phyloP scores from a whole-genome alignment of 2,113 vertebrate genomes.

The Bambusicola thoracicus region DNA sequence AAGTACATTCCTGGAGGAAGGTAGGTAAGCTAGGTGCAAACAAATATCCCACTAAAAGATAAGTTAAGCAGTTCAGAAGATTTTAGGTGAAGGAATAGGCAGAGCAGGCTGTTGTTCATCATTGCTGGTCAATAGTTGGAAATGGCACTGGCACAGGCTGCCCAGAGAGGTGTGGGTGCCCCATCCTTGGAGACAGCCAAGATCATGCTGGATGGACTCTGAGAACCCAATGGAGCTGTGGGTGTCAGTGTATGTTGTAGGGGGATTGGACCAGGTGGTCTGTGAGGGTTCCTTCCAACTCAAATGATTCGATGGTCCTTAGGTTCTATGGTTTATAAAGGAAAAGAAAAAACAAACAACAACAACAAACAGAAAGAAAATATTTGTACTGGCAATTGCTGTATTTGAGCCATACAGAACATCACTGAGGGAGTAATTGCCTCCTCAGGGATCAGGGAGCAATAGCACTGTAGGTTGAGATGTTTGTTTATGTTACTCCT shows the following conservation, averaged over 20 bases:
- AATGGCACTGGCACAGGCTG: no score
- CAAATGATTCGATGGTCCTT: no score
- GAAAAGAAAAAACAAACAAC: not conserved
- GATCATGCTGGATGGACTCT: no score
- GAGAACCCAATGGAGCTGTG: no score
- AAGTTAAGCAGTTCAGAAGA: not conserved
- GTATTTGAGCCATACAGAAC: not conserved
- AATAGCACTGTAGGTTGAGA: not conserved
- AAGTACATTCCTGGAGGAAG: not conserved
- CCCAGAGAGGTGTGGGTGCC: no score
- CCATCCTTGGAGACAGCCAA: no score
- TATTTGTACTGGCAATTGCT: not conserved
- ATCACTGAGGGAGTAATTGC: not conserved
- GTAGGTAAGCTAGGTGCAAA: not conserved
- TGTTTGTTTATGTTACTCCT: conserved; percentile 16
- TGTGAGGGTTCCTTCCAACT: no score
- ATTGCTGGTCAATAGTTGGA: not conserved
- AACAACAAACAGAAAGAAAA: not conserved
- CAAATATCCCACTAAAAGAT: not conserved
- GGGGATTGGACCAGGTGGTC: no score
- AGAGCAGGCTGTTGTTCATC: not conserved
- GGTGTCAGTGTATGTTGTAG: no score
- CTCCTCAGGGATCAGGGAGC: not conserved
- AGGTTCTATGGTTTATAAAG: not conserved
- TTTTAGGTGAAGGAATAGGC: not conserved